These are phyloP conservation scores for Erythrolamprus reginae DNA, from an alignment of 2,113 vertebrate genomes.

Conservation along the genomic window DNA sequence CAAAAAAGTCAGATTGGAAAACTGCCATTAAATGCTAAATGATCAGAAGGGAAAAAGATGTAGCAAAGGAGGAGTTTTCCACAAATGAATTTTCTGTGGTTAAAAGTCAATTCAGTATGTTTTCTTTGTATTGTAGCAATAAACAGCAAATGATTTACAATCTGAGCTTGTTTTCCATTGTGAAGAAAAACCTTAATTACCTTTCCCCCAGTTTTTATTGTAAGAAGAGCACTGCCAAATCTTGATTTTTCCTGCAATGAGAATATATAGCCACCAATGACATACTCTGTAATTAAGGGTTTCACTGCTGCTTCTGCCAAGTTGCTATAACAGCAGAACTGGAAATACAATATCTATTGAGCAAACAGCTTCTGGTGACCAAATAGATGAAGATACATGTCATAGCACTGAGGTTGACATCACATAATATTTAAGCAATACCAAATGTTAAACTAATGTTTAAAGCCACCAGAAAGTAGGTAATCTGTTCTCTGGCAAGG, in stretches of 20 bases:
- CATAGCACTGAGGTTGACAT: not conserved
- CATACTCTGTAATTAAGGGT: not conserved
- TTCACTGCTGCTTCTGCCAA: not conserved
- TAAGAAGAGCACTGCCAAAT: slow-evolving; percentile 66
- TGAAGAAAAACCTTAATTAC: slow-evolving; percentile 49
- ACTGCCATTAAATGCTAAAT: not conserved
- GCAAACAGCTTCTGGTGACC: not conserved
- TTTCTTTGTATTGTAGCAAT: not conserved
- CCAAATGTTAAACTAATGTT: not conserved
- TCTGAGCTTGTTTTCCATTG: slow-evolving; percentile 50
- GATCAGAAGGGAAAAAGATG: not conserved
- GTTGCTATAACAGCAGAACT: not conserved
- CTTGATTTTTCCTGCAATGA: slow-evolving; percentile 66
- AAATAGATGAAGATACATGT: not conserved
- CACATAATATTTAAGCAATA: not conserved
- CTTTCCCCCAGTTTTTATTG: slow-evolving; percentile 63
- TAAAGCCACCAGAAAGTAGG: not conserved
- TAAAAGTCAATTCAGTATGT: not conserved
- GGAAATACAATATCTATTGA: not conserved
- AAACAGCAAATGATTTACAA: not conserved
- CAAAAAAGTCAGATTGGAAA: not conserved
- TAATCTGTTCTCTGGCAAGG: not conserved
- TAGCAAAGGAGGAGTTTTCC: not conserved
- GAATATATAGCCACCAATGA: not conserved
- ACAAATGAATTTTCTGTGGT: not conserved